Evolutionary conservation across 2,797 vertebrate species (phyloP).

Genomic region (Mormyrops attenuatus): DNA sequence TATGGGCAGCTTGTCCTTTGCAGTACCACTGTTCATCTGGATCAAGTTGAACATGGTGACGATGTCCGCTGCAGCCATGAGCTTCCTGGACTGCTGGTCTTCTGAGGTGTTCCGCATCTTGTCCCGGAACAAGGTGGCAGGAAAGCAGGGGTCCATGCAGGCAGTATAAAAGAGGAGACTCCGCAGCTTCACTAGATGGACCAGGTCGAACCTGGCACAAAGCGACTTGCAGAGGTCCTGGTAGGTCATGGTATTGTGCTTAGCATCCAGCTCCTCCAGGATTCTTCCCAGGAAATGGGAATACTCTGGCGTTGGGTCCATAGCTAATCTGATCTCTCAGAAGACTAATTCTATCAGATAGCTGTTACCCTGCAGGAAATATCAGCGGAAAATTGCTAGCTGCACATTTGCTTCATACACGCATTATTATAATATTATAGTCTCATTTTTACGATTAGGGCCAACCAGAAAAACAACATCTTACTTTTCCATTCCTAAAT

Average conservation of each 20-base stretch:
- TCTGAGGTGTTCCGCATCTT: conserved; percentile 74
- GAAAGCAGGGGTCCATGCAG: conserved; percentile 89
- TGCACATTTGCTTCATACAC: not conserved
- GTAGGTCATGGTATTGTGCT: conserved; percentile 78
- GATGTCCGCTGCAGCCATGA: conserved; percentile 90
- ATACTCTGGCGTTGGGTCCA: conserved; percentile 63
- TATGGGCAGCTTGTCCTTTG: conserved; percentile 70
- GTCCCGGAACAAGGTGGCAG: conserved; percentile 88
- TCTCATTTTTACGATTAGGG: not conserved
- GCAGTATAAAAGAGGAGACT: conserved; percentile 86
- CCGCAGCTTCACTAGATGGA: conserved; percentile 80
- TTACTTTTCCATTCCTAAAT: not conserved
- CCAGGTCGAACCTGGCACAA: conserved; percentile 82
- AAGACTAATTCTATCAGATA: conserved; percentile 13
- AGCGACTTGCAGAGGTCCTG: conserved; percentile 92
- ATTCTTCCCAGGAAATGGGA: conserved; percentile 83
- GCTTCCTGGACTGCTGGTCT: conserved; percentile 84
- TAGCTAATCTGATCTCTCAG: conserved; percentile 6
- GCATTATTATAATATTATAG: not conserved
- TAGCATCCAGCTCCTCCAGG: conserved; percentile 84
- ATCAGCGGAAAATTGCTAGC: not conserved
- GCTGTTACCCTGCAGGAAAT: not conserved
- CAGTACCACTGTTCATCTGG: conserved; percentile 78
- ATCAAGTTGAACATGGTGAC: conserved; percentile 96
- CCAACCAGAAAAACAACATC: not conserved